phyloP scores from a whole-genome alignment of 1,140 invertebrate species.

The Mizuhopecten yessoensis region DNA sequence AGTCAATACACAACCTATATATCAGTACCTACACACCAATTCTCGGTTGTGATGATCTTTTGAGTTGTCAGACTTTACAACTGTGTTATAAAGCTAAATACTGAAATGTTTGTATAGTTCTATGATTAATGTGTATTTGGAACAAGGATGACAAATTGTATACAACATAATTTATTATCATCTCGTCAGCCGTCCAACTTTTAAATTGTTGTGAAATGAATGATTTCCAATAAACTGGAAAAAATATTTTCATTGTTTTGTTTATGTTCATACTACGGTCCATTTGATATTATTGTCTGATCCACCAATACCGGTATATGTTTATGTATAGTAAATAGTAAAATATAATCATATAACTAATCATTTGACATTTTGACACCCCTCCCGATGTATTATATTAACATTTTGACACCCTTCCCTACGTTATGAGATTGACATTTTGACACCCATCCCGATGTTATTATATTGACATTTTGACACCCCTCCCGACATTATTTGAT shows the following conservation, averaged over 20 bases:
- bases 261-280: not conserved
- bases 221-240: conserved; percentile 15
- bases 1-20: not conserved
- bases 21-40: not conserved
- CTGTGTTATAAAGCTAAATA: not conserved
- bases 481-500: too few species aligned
- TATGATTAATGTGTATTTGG: not conserved
- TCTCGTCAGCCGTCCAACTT: conserved; percentile 1
- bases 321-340: too few species aligned
- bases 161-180: not conserved
- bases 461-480: too few species aligned
- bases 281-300: too few species aligned
- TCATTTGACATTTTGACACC: too few species aligned
- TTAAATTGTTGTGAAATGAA: conserved; percentile 4
- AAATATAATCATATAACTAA: too few species aligned
- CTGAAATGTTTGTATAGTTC: not conserved
- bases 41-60: not conserved
- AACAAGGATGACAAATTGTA: not conserved
- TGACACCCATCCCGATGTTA: too few species aligned
- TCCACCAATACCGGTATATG: too few species aligned
- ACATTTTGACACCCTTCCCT: too few species aligned
- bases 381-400: too few species aligned
- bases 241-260: not conserved
- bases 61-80: not conserved
- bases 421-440: too few species aligned